A percentile compares a stretch with the other conserved stretches of the same genome.
phyloP scores from a whole-genome alignment of 2,797 vertebrate species.

The Leptatherina wallacei region DNA sequence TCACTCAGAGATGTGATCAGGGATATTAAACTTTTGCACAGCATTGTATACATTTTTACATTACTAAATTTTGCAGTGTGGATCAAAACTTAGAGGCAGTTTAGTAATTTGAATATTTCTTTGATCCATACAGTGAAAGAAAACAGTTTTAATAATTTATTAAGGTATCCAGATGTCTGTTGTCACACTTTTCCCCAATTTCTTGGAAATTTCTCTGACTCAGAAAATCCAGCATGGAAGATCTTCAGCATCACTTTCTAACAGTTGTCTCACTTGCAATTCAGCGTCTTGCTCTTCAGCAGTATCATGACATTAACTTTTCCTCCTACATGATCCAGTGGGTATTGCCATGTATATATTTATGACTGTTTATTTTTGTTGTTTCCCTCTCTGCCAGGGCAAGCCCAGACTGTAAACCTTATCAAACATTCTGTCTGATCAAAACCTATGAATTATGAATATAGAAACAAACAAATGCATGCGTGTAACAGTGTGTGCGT shows the following conservation, averaged over 20 bases:
- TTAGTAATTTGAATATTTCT: not conserved
- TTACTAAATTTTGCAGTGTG: not conserved
- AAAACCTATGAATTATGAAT: slow-evolving; percentile 77
- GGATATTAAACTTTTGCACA: not conserved
- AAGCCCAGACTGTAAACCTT: slow-evolving; percentile 66
- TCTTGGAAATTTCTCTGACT: slow-evolving; percentile 18
- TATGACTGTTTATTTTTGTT: slow-evolving; percentile 71
- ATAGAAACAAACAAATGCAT: slow-evolving; percentile 62
- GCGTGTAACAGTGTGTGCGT: slow-evolving; percentile 30
- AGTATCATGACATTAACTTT: slow-evolving; percentile 50
- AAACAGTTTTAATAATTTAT: not conserved
- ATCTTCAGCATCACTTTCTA: not conserved
- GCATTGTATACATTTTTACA: not conserved
- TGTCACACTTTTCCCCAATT: not conserved
- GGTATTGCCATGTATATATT: slow-evolving; percentile 64
- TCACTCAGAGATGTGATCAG: not conserved
- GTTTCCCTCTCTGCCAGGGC: slow-evolving; percentile 57
- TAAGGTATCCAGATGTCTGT: not conserved
- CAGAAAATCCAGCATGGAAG: not conserved
- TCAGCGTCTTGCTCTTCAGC: slow-evolving; percentile 20
- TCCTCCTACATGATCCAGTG: slow-evolving; percentile 52
- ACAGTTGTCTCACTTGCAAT: not conserved
- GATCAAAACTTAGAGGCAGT: not conserved
- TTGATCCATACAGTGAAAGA: not conserved
- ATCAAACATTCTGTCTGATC: slow-evolving; percentile 81